Conservation (phyloP, 2,888 invertebrate genomes). For the Furcula furcula region DNA sequence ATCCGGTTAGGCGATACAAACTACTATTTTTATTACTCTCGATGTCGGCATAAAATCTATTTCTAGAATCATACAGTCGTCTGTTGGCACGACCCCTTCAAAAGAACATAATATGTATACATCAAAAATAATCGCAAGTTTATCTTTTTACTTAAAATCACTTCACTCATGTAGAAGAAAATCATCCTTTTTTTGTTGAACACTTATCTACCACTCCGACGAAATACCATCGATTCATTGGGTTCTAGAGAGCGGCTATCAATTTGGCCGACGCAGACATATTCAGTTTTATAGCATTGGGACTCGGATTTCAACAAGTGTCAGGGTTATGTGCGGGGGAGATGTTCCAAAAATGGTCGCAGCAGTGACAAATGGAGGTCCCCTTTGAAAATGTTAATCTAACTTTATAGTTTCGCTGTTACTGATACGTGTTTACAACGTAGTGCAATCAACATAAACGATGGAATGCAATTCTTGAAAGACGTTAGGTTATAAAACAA, state of each 20-base stretch:
- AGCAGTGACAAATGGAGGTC: conserved; percentile 25
- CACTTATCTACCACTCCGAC: no score
- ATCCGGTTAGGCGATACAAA: conserved; percentile 71
- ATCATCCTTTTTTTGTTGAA: not conserved
- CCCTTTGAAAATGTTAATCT: conserved; percentile 3
- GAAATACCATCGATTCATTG: conserved; percentile 22
- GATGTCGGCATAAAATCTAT: conserved; percentile 55
- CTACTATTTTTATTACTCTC: conserved; percentile 71
- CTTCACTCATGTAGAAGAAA: not conserved
- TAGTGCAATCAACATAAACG: no score
- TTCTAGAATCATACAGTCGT: conserved; percentile 36
- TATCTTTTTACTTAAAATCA: not conserved
- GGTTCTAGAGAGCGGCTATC: conserved; percentile 20
- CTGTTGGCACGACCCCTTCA: conserved; percentile 13
- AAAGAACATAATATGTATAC: conserved; percentile 8
- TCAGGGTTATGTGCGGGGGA: conserved; percentile 37
- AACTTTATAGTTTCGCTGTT: no score
- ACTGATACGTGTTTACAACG: no score
- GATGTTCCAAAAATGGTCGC: conserved; percentile 26
- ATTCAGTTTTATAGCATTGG: conserved; percentile 36
- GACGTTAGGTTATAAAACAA: no score
- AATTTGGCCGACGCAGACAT: conserved; percentile 29
- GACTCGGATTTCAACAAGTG: conserved; percentile 47
- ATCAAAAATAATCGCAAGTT: conserved; percentile 14
- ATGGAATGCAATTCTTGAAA: no score